Evolutionary conservation across 2,888 invertebrate genomes (phyloP), one percentile per base, ranked within the genome.

Genomic region (Ophion costatus): DNA sequence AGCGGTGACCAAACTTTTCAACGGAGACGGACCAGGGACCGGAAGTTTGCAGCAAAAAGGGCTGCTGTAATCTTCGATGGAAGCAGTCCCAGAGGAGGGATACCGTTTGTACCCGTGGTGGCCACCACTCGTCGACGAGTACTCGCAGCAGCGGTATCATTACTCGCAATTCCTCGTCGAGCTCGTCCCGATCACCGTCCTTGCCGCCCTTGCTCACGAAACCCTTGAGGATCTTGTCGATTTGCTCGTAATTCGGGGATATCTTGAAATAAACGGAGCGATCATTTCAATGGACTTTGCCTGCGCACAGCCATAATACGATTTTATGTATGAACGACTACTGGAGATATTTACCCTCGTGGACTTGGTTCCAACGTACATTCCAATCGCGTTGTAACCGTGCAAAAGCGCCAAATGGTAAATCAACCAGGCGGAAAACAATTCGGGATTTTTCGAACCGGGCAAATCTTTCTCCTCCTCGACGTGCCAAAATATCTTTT

Each of bases 41-140:
- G n/a, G 94, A 90, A 38, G 94, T 94, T 29, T 94, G 93, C 17
- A 94, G 89, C 82, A 94, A 93, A 88, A 95, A 95, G 2, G 94
- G 94, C 56, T 94, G 94, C 89, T 95, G 95, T 5, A 96, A 92
- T 89, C 94, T 94, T 79, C 95, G 94, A 88, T 95, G 95, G 88
- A 95, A 95, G 89, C 95, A 95, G 88, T 96, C 96, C 95, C 96
- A 95, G 2, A 96, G 90, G 63, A 94, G 90, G 82, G 94, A 94
- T 22, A 95, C 90, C 69, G 95, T 93, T 82, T 94, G 94, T 11
- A 94, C 94, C 11, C 82, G 74, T 11, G 80, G 64, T 3, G 85
- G 82, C 94, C 95, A 95, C 93, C 94, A 94, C 29, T 94, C 93
- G 57, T 92, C 90, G 29, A 94, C 90, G n/a, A 95, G 91, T 11